Evolutionary conservation across 2,888 invertebrate species (phyloP).

Genomic region (Bruchidius siliquastri): DNA sequence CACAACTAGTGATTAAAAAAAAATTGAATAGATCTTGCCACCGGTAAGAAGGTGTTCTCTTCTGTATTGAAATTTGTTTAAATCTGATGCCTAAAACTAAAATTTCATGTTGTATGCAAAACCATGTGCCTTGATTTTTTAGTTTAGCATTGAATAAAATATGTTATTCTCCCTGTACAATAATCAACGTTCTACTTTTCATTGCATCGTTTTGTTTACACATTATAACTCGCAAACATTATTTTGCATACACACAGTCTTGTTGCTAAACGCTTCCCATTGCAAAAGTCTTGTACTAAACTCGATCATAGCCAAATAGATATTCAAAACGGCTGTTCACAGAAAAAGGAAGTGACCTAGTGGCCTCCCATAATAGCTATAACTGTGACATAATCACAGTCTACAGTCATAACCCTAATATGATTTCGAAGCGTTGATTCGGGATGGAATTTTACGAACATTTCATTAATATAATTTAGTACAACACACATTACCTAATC

Average conservation of each 20-base stretch:
- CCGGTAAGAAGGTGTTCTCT: too few species aligned
- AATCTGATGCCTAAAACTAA: too few species aligned
- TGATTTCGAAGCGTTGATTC: neutral
- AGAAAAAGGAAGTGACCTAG: neutral
- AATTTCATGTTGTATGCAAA: too few species aligned
- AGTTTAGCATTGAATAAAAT: too few species aligned
- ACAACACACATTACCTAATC: neutral
- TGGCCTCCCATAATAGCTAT: neutral
- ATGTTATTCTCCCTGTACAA: too few species aligned
- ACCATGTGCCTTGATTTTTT: too few species aligned
- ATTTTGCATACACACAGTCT: neutral
- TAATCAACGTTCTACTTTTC: neutral
- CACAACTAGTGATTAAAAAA: too few species aligned
- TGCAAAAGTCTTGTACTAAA: neutral
- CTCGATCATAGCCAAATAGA: neutral
- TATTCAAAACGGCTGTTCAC: neutral
- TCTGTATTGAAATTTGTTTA: too few species aligned
- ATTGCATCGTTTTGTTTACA: neutral
- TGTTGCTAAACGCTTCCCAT: neutral
- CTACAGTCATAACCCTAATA: neutral
- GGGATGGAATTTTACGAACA: neutral
- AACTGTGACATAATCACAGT: neutral
- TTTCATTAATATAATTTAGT: neutral
- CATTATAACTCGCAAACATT: neutral
- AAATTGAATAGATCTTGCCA: too few species aligned